Percentiles rank a stretch among this genome's conserved stretches.
Conservation (phyloP, 2,888 invertebrate species). For the Cataglyphis livida region DNA sequence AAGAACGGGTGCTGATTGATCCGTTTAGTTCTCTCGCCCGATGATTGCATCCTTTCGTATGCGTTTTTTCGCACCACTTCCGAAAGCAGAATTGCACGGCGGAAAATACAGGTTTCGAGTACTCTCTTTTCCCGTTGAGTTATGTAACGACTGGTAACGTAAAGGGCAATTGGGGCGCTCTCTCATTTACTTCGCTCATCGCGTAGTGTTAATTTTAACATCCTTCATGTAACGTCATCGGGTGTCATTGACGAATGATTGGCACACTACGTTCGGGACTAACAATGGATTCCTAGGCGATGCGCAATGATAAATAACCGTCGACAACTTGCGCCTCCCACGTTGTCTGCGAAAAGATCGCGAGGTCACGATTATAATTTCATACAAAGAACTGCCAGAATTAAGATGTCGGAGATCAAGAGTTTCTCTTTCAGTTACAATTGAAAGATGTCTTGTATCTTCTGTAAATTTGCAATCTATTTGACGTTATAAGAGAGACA, state of each 20-base stretch:
- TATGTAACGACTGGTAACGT: constrained; percentile 14
- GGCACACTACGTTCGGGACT: constrained; percentile 11
- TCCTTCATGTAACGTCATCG: constrained; percentile 24
- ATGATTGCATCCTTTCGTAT: constrained; percentile 27
- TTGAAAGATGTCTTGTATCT: background rate
- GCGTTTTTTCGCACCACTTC: constrained; percentile 1
- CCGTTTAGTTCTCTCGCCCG: constrained; percentile 40
- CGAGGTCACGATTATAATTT: background rate
- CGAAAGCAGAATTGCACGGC: constrained; percentile 15
- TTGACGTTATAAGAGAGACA: background rate
- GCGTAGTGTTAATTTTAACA: constrained; percentile 21
- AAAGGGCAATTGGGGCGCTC: constrained; percentile 39
- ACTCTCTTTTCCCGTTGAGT: background rate
- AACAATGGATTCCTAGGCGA: constrained; percentile 27
- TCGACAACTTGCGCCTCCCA: constrained; percentile 25
- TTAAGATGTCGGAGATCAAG: background rate
- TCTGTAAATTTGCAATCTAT: background rate
- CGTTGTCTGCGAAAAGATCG: constrained; percentile 20
- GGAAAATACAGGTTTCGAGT: constrained; percentile 18
- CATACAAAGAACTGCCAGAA: background rate
- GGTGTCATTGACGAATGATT: constrained; percentile 41
- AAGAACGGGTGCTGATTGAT: constrained; percentile 44
- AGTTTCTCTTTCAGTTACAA: background rate
- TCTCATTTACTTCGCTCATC: constrained; percentile 32
- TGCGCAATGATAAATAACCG: constrained; percentile 23